Base-by-base conservation (phyloP, 1,140 invertebrate species). In the Leptinotarsa lineolata region DNA sequence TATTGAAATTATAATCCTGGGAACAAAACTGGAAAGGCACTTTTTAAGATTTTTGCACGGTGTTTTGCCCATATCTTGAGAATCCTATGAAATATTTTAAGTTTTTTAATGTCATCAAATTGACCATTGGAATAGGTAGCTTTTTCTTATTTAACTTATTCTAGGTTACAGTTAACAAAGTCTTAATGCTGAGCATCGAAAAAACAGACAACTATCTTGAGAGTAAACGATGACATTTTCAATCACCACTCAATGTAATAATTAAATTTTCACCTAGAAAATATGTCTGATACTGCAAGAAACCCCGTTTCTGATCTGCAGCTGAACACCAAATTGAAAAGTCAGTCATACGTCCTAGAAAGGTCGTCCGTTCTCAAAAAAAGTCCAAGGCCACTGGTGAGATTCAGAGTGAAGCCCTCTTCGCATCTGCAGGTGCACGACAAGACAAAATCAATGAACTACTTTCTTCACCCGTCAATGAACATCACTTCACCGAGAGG, bases 261-360 rank as follows among this genome's bases (percentile, higher is more conserved):
- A 73, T 30, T 63, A 44, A 21, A 54, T 22, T 72, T n/a, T 69
- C 45, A 70, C 68, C 46, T 13, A 76, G 74, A 70, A 12, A 22
- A 39, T 15, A 45, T 13, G 20, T 44, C 44, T 3, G 54, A 45
- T 66, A 66, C 22, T 21, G n/a, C 24, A 66, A 64, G 24, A 74
- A 73, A 60, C 66, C 72, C 60, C 72, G 68, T 67, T 67, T 20
- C 22, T 58, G 72, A 68, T 61, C 60, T 61, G 22, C 12, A 61
- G 60, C 60, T 61, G 20, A 20, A 61, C 12, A 21, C n/a, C 16
- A 63, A 11, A 45, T 66, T 77, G 15, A 74, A 77, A 71, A 74
- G 73, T 72, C 72, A 73, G 22, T 77, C 76, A 2, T 74, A 60
- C 45, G 66, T 74, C 16, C 65, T 39, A 48, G 54, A 64, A n/a